Conservation (phyloP, 2,888 invertebrate species). For the Odontocolon sp. region DNA sequence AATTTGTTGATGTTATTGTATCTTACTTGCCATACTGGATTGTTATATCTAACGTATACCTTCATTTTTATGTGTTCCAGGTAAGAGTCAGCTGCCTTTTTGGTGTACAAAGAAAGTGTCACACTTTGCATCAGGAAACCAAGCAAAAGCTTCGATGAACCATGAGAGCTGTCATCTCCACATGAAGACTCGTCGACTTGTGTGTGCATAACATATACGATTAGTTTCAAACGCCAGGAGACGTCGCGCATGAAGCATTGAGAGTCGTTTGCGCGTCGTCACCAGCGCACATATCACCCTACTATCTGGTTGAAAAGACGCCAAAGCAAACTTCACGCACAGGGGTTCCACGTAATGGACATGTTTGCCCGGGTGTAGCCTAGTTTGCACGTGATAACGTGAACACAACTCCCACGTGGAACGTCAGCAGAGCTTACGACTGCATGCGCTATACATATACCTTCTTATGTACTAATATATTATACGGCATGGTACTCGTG, state of each 20-base stretch:
- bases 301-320: conserved; percentile 54
- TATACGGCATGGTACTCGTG: neutral
- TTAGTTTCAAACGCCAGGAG: conserved; percentile 5
- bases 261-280: conserved; percentile 18
- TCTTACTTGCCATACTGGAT: neutral
- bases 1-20: neutral
- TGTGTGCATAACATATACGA: conserved; percentile 16
- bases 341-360: conserved; percentile 69
- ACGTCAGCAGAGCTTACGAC: conserved; percentile 38
- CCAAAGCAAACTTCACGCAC: conserved; percentile 58
- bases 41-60: neutral
- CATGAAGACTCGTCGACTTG: conserved; percentile 30
- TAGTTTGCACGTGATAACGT: conserved; percentile 70
- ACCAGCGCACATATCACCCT: conserved; percentile 2
- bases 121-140: conserved; percentile 38
- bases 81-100: conserved; percentile 11
- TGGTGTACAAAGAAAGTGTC: too few relatives aligned
- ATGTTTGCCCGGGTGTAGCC: conserved; percentile 70
- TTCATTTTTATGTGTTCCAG: conserved; percentile 22
- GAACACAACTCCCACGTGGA: conserved; percentile 58
- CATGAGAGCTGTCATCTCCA: conserved; percentile 13
- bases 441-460: neutral
- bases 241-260: conserved; percentile 5
- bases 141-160: conserved; percentile 45
- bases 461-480: neutral